Evolutionary conservation across 2,888 invertebrate species (phyloP).

Genomic region (Tenthredo distinguenda): DNA sequence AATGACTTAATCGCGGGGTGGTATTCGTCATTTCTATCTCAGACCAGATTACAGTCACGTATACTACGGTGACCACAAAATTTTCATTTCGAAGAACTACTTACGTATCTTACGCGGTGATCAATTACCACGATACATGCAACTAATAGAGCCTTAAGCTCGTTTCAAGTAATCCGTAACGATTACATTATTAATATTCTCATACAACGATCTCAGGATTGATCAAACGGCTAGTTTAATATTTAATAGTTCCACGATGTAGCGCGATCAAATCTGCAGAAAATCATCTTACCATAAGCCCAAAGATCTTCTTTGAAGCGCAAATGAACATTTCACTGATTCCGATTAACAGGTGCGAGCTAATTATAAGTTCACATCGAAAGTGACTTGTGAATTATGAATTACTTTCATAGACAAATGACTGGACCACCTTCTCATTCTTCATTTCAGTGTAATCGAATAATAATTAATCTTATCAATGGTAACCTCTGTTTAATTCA

Average conservation of each 20-base stretch:
- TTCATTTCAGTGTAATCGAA: not conserved
- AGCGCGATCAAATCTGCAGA: not conserved
- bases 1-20: not conserved
- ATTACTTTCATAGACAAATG: not conserved
- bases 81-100: not conserved
- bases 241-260: not conserved
- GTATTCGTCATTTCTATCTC: not conserved
- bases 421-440: not conserved
- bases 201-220: not conserved
- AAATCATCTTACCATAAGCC: not conserved
- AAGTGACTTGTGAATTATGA: not conserved
- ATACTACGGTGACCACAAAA: not conserved
- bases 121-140: not conserved
- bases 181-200: slow-evolving; percentile 10
- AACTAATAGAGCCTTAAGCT: not conserved
- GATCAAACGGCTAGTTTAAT: not conserved
- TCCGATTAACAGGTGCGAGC: not conserved
- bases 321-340: not conserved
- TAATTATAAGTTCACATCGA: not conserved
- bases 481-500: not conserved
- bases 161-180: not conserved
- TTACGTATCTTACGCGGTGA: not conserved
- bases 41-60: not conserved
- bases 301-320: not conserved
- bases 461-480: not conserved